These are phyloP conservation scores for Psophia crepitans DNA, from an alignment of 2,113 vertebrate genomes.

Conservation along the genomic window DNA sequence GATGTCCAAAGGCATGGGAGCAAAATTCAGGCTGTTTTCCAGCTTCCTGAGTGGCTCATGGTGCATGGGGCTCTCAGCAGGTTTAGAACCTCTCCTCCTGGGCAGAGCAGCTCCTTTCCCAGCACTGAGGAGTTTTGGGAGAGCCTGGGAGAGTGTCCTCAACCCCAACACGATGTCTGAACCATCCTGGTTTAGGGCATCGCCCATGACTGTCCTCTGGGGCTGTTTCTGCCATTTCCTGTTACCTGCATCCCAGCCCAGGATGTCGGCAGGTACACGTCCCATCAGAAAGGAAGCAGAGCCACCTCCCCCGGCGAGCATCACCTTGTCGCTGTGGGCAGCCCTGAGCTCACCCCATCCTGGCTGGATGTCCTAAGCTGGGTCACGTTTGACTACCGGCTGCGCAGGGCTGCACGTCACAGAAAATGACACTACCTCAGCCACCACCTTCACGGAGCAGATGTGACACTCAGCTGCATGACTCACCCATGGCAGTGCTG, in stretches of 20 bases:
- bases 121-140: neutral
- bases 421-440: neutral
- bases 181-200: neutral
- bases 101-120: neutral
- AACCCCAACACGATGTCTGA: fast-evolving
- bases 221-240: neutral
- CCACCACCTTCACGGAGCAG: neutral
- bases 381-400: fast-evolving
- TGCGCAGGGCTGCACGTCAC: neutral
- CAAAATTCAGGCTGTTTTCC: neutral
- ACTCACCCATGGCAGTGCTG: neutral
- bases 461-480: neutral
- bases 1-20: neutral
- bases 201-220: fast-evolving
- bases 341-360: neutral
- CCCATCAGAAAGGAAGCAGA: neutral
- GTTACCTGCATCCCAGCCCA: neutral
- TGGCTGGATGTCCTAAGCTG: fast-evolving
- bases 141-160: neutral
- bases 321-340: neutral
- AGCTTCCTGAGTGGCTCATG: fast-evolving
- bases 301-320: neutral
- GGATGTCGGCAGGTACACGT: neutral
- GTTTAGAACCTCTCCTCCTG: neutral
- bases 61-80: neutral